Conservation (phyloP, 2,888 invertebrate genomes). For the Catonia carolina region DNA sequence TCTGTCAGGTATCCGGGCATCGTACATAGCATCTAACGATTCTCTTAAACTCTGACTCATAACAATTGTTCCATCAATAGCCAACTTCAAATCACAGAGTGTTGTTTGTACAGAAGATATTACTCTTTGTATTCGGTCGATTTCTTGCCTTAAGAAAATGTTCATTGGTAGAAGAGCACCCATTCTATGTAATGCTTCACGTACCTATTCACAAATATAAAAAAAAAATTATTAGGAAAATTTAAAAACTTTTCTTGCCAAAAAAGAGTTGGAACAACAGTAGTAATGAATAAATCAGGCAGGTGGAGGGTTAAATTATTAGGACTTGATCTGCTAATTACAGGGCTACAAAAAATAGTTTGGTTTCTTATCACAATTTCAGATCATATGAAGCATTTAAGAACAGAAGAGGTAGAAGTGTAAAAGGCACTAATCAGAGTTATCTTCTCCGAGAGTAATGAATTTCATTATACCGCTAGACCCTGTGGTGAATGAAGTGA, state of each 20-base stretch:
- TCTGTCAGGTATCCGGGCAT: conserved; percentile 83
- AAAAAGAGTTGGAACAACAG: too few relatives aligned
- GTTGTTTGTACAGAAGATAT: conserved; percentile 61
- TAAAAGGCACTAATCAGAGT: too few relatives aligned
- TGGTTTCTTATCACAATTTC: too few relatives aligned
- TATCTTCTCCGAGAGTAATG: too few relatives aligned
- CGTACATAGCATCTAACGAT: conserved; percentile 92
- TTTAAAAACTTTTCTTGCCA: background rate
- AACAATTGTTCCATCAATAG: conserved; percentile 94
- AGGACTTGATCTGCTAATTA: too few relatives aligned
- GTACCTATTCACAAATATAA: conserved; percentile 46
- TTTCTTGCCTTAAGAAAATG: conserved; percentile 75
- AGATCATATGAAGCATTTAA: too few relatives aligned
- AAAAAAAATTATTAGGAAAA: background rate
- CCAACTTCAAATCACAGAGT: conserved; percentile 81
- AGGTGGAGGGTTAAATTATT: too few relatives aligned
- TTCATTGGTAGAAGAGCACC: conserved; percentile 92
- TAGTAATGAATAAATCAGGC: too few relatives aligned
- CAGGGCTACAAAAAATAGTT: too few relatives aligned
- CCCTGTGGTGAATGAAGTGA: too few relatives aligned
- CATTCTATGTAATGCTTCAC: conserved; percentile 83
- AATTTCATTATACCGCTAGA: too few relatives aligned
- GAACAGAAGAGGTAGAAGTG: too few relatives aligned
- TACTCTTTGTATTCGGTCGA: conserved; percentile 78
- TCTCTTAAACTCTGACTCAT: conserved; percentile 88